Evolutionary conservation across 2,113 vertebrate species (phyloP).

Genomic region (Psephotus haematonotus): DNA sequence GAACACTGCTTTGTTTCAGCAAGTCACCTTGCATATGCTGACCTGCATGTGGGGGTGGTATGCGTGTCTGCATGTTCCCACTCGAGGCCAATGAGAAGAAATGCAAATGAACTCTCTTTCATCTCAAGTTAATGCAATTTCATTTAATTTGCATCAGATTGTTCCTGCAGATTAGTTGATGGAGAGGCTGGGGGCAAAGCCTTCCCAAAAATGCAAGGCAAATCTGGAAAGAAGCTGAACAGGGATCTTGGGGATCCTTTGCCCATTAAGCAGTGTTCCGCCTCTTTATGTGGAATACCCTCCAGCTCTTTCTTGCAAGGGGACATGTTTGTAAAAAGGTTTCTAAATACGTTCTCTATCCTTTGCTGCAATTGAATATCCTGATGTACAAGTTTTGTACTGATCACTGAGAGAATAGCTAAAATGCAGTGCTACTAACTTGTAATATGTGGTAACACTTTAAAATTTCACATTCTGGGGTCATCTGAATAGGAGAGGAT

Average conservation of each 20-base stretch:
- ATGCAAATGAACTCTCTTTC: slow-evolving; percentile 45
- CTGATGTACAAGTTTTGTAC: background rate
- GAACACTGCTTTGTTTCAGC: slow-evolving; percentile 12
- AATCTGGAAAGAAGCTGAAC: background rate
- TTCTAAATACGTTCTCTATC: background rate
- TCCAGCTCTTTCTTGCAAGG: background rate
- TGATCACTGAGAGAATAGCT: background rate
- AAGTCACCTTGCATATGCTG: background rate
- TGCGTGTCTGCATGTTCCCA: fast-evolving
- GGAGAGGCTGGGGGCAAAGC: background rate
- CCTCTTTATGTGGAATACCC: background rate
- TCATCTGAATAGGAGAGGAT: background rate
- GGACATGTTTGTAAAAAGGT: background rate
- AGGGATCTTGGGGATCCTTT: background rate
- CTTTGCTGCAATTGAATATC: background rate
- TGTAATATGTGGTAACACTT: background rate
- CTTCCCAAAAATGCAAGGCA: slow-evolving; percentile 16
- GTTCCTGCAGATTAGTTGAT: background rate
- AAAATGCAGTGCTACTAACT: background rate
- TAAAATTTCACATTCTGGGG: background rate
- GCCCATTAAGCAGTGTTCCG: background rate
- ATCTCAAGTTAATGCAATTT: slow-evolving; percentile 32
- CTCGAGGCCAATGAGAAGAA: background rate
- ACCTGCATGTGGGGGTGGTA: background rate
- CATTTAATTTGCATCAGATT: slow-evolving; percentile 9